Percentiles rank a stretch among this genome's conserved stretches.
phyloP scores from a whole-genome alignment of 1,140 invertebrate genomes.

The Temnothorax nylanderi region DNA sequence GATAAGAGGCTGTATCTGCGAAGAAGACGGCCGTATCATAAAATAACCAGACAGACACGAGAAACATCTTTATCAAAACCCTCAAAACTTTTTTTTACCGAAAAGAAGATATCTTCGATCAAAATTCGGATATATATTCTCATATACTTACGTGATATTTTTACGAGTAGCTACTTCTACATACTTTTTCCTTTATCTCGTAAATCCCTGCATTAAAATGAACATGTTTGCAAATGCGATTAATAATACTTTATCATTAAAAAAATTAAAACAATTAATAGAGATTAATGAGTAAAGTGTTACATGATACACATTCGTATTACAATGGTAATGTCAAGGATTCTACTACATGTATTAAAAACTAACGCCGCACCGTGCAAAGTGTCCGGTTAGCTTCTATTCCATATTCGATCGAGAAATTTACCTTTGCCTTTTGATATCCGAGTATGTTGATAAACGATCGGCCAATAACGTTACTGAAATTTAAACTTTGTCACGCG shows the following conservation, averaged over 20 bases:
- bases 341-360: not conserved
- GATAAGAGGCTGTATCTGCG: not conserved
- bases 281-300: not conserved
- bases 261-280: not conserved
- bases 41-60: slow-evolving; percentile 10
- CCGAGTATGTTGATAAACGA: slow-evolving; percentile 45
- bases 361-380: not conserved
- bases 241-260: not conserved
- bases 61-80: slow-evolving; percentile 12
- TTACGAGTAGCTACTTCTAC: not conserved
- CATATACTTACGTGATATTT: not conserved
- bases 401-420: slow-evolving; percentile 28
- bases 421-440: slow-evolving; percentile 22
- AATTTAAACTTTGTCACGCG: slow-evolving; percentile 2
- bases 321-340: not conserved
- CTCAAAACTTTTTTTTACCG: not conserved
- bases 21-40: slow-evolving; percentile 20
- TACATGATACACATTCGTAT: not conserved
- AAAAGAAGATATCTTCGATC: not conserved
- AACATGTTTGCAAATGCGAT: not conserved
- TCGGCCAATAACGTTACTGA: slow-evolving; percentile 41
- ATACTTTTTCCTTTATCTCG: not conserved
- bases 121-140: not conserved
- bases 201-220: not conserved
- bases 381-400: not conserved